phyloP scores from a whole-genome alignment of 2,888 invertebrate genomes.

The Teleiodes luculella region DNA sequence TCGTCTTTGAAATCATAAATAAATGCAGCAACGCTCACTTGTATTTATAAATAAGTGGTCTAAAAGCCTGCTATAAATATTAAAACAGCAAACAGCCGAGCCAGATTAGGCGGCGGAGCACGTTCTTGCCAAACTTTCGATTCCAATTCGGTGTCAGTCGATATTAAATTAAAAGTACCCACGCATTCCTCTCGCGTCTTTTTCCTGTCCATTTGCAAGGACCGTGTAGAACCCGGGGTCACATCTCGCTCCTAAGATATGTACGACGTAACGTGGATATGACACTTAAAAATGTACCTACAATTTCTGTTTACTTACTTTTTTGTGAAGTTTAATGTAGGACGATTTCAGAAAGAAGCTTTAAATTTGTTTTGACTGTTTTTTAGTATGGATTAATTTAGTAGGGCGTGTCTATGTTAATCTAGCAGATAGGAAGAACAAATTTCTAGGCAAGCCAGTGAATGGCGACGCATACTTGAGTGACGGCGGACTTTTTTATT shows the following conservation, averaged over 20 bases:
- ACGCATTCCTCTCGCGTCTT: conserved; percentile 75
- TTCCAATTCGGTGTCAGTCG: conserved; percentile 76
- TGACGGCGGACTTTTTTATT: conserved; percentile 78
- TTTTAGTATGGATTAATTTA: neutral
- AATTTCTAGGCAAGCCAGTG: conserved; percentile 71
- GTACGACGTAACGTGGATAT: conserved; percentile 46
- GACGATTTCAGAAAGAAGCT: neutral
- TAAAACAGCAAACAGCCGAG: conserved; percentile 48
- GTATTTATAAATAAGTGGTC: conserved; percentile 34
- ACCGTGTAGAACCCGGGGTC: conserved; percentile 72
- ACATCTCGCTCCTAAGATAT: conserved; percentile 56
- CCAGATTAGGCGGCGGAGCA: conserved; percentile 64
- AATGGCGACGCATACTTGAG: conserved; percentile 77
- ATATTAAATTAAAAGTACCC: conserved; percentile 79
- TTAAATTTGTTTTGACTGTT: neutral
- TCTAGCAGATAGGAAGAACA: conserved; percentile 44
- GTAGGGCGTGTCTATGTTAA: conserved; percentile 45
- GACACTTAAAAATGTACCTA: neutral
- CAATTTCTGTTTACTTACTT: neutral
- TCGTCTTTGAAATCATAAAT: too few relatives aligned
- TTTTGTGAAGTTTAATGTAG: neutral
- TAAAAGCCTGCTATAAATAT: conserved; percentile 51
- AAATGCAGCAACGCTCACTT: neutral
- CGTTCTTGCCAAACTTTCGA: conserved; percentile 72
- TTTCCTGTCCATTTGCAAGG: conserved; percentile 79